Evolutionary conservation across 2,113 vertebrate genomes (phyloP).

Genomic region (Dolichallabes microphthalmus): DNA sequence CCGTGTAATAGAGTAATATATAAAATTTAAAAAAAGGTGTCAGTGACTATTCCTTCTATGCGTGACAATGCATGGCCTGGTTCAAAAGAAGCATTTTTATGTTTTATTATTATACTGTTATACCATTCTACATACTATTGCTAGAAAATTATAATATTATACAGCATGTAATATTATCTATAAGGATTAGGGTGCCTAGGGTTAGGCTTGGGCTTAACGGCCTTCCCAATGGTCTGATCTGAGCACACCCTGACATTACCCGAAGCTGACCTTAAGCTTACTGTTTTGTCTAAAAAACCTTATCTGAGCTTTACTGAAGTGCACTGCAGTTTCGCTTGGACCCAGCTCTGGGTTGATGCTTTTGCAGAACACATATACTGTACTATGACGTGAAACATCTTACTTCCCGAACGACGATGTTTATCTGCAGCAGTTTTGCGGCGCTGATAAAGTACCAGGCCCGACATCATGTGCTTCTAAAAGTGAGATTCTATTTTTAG

Average conservation of each 20-base stretch:
- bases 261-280: constrained; percentile 12
- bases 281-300: constrained; percentile 3
- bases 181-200: neutral
- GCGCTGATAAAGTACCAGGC: constrained; percentile 32
- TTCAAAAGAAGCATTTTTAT: neutral
- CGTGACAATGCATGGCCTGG: neutral
- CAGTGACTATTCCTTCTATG: neutral
- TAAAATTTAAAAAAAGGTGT: neutral
- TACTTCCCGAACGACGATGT: neutral
- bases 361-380: neutral
- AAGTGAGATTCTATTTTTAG: constrained; percentile 52
- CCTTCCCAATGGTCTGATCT: constrained; percentile 8
- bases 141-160: neutral
- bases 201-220: neutral
- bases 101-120: neutral
- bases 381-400: neutral
- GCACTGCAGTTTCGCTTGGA: neutral
- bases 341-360: neutral
- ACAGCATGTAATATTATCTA: neutral
- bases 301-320: neutral
- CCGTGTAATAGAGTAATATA: neutral
- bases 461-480: constrained; percentile 17
- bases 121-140: neutral
- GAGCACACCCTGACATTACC: constrained; percentile 17
- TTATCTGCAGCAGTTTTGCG: constrained; percentile 18